These are phyloP conservation scores for Mobula hypostoma DNA, from an alignment of 2,113 vertebrate species.

Conservation along the genomic window DNA sequence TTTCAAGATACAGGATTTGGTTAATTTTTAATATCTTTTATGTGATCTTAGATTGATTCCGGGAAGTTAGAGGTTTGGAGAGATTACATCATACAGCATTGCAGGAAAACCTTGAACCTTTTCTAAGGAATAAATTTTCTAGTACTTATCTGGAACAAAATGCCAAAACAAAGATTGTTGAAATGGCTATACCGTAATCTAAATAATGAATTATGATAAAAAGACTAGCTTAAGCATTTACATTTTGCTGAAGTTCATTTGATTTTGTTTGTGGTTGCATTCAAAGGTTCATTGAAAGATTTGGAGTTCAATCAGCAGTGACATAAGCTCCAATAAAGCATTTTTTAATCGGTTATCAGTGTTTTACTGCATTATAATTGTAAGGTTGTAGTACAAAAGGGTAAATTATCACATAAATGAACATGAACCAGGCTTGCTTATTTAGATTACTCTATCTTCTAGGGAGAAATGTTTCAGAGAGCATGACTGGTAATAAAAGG, in stretches of 20 bases:
- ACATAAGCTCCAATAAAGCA: background rate
- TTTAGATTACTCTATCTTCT: conserved; percentile 2
- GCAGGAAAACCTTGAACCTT: conserved; percentile 24
- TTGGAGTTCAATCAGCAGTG: background rate
- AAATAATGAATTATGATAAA: background rate
- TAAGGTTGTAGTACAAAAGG: background rate
- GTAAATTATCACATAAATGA: background rate
- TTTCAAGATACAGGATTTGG: conserved; percentile 2
- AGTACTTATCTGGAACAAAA: conserved; percentile 23
- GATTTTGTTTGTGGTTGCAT: background rate
- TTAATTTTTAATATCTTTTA: background rate
- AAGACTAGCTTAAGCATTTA: background rate
- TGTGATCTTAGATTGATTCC: background rate
- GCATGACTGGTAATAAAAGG: background rate
- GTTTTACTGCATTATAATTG: background rate
- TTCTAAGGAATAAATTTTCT: background rate
- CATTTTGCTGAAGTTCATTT: background rate
- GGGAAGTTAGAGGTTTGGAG: conserved; percentile 9
- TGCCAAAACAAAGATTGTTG: background rate
- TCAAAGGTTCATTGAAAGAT: background rate
- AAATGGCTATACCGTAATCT: background rate
- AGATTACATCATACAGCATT: conserved; percentile 15
- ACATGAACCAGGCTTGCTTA: background rate
- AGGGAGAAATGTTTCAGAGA: background rate
- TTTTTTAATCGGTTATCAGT: background rate